phyloP scores from a whole-genome alignment of 1,140 invertebrate genomes.

The Heliconius congener region DNA sequence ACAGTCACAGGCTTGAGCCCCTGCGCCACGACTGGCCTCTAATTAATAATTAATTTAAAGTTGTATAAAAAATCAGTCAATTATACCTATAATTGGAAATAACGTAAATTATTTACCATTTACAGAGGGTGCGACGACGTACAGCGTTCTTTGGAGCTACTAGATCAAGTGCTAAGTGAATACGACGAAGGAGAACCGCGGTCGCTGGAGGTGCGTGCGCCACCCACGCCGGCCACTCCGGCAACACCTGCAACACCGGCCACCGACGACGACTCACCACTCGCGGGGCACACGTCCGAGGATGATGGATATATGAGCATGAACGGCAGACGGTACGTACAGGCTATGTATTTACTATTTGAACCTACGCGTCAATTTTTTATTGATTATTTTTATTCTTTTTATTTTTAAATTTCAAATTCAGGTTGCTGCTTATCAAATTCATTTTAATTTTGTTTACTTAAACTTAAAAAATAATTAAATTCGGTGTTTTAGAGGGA shows the following conservation, averaged over 20 bases:
- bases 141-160: slow-evolving; percentile 90
- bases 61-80: background rate
- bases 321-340: slow-evolving; percentile 86
- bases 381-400: no score
- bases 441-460: no score
- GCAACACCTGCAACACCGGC: slow-evolving; percentile 77
- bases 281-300: slow-evolving; percentile 90
- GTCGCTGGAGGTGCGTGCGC: slow-evolving; percentile 75
- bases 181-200: slow-evolving; percentile 87
- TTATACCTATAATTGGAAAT: background rate
- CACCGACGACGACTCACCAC: slow-evolving; percentile 87
- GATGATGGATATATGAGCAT: slow-evolving; percentile 95
- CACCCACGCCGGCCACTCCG: slow-evolving; percentile 65
- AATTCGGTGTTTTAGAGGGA: no score
- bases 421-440: no score
- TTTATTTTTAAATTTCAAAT: no score
- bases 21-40: no score
- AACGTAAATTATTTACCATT: slow-evolving; percentile 52
- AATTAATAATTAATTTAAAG: no score
- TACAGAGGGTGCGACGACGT: slow-evolving; percentile 89
- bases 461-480: no score
- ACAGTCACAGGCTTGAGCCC: no score
- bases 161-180: slow-evolving; percentile 93
- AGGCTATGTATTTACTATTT: background rate
- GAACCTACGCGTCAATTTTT: background rate